Conservation (phyloP, 2,888 invertebrate species). For the Orthosia gracilis region DNA sequence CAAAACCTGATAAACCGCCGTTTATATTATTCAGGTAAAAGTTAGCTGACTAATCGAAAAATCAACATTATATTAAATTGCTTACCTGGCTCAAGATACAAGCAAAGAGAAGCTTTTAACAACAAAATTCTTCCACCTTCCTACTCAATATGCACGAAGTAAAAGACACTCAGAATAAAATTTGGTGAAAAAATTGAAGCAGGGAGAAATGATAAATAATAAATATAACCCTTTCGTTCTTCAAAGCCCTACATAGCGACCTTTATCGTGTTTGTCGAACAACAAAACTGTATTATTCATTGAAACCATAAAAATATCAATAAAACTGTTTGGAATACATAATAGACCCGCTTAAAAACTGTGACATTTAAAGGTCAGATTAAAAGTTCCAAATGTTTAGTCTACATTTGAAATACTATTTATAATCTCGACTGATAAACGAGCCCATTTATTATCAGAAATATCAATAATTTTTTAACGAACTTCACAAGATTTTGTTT, state of each 20-base stretch:
- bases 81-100: neutral
- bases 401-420: neutral
- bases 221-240: neutral
- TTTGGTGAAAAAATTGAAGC: neutral
- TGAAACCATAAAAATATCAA: neutral
- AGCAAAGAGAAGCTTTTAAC: too few species aligned
- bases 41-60: too few species aligned
- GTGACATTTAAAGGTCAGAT: conserved; percentile 7
- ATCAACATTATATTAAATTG: too few species aligned
- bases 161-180: neutral
- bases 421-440: neutral
- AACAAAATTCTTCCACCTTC: neutral
- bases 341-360: neutral
- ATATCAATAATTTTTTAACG: neutral
- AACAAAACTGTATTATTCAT: conserved; percentile 2
- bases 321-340: neutral
- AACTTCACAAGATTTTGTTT: neutral
- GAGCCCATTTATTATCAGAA: neutral
- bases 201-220: neutral
- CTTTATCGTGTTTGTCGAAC: neutral
- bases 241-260: neutral
- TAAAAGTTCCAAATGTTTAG: conserved; percentile 13
- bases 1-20: too few species aligned
- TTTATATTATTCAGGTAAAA: too few species aligned
- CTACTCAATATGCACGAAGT: neutral